Base-by-base conservation (phyloP, 2,888 invertebrate genomes). In the Linnaemya vulpina region DNA sequence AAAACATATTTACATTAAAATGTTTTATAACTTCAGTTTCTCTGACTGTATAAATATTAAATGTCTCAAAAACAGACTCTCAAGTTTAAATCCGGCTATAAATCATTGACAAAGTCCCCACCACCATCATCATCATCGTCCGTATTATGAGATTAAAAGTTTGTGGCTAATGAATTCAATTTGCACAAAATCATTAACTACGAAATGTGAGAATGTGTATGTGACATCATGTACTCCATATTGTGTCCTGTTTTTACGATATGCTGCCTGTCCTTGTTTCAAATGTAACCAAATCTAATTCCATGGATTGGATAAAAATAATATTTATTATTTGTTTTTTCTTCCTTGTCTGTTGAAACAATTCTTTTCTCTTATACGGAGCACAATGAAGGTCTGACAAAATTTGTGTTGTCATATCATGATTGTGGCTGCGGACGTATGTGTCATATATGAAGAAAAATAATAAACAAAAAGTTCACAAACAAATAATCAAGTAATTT, bases 121-220 rank as follows among this genome's bases (percentile, higher is more conserved):
- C 25, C 58, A 73, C 46, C 60, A 83, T 63, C 67, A 74, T 30
- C 58, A 73, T 53, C 60, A 83, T 63, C 75, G 53, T 71, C 20
- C 22, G 15, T 62, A 65, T 40, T 51, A 55, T 73, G 51, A 60
- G 76, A 76, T 73, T 65, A 73, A 30, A 30, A 73, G 73, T 84
- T 80, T 80, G 60, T 73, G 79, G 67, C 30, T 71, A 73, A 84
- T 80, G 68, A 81, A 84, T 74, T 77, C 65, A 68, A 68, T 73
- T 80, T 75, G 63, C 76, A 63, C 49, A 73, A 79, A 75, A 68
- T 77, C 80, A 73, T 84, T 77, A 76, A 78, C 77, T 51, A 68
- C 20, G 46, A 51, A 62, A 60, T 53, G 46, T 55, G 46, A 22
- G 40, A 65, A 65, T 84, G 70, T 70, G 25, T 53, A 51, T 62